These are phyloP conservation scores for Dermatemys mawii DNA, from an alignment of 2,113 vertebrate genomes.

Conservation along the genomic window DNA sequence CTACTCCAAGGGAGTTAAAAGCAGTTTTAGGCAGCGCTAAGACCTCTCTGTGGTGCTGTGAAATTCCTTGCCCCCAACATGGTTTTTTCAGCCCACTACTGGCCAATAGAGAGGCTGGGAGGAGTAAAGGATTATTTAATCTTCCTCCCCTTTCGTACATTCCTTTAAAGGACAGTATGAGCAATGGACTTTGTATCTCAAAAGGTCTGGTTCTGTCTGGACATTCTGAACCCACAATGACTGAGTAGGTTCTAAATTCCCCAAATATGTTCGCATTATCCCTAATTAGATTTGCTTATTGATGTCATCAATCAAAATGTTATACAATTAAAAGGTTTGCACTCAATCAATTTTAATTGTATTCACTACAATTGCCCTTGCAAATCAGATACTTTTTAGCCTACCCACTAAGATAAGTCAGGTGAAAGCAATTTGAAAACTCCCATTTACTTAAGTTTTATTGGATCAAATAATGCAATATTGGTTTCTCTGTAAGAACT, in stretches of 20 bases:
- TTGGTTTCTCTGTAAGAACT: neutral
- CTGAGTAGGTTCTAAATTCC: slow-evolving; percentile 8
- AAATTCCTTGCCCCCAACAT: neutral
- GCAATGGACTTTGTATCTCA: neutral
- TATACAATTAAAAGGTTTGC: slow-evolving; percentile 67
- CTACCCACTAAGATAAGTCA: neutral
- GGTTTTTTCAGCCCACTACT: neutral
- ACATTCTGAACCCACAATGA: slow-evolving; percentile 38
- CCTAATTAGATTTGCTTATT: slow-evolving; percentile 48
- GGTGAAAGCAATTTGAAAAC: slow-evolving; percentile 46
- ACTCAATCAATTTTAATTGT: slow-evolving; percentile 72
- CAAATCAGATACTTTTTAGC: slow-evolving; percentile 58
- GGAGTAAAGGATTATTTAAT: neutral
- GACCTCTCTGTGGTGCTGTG: neutral
- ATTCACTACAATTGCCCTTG: neutral
- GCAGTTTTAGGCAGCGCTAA: neutral
- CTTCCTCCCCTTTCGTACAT: neutral
- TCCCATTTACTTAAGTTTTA: slow-evolving; percentile 24
- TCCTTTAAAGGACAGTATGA: neutral
- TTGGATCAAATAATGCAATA: neutral
- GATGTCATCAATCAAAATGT: slow-evolving; percentile 53
- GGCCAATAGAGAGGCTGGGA: neutral
- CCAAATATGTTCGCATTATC: slow-evolving; percentile 40
- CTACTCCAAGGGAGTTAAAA: neutral
- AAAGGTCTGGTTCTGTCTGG: neutral